Percentiles rank a stretch among this genome's conserved stretches.
These are phyloP conservation scores for Tretioscincus oriximinensis DNA, from an alignment of 2,113 vertebrate species.

Conservation along the genomic window DNA sequence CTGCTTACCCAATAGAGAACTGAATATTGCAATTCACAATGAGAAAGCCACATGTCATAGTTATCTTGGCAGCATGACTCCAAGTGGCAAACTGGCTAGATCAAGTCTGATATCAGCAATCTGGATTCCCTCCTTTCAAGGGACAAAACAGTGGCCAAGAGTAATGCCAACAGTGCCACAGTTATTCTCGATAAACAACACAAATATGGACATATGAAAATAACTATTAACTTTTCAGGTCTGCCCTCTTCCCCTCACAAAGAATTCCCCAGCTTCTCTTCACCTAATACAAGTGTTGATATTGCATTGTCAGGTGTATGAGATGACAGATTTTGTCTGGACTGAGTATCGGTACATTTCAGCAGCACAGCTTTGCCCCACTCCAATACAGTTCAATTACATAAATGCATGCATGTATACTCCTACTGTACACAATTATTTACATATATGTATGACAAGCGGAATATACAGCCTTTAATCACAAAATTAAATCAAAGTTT, in stretches of 20 bases:
- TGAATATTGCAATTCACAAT: neutral
- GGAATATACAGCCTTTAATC: neutral
- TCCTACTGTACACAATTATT: neutral
- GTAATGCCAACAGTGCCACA: neutral
- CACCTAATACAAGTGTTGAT: neutral
- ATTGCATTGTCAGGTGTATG: no score
- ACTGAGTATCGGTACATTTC: neutral
- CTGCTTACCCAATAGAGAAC: neutral
- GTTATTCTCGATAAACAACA: neutral
- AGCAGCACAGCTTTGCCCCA: neutral
- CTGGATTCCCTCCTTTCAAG: neutral
- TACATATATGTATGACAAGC: neutral
- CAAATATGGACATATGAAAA: neutral
- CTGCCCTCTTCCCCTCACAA: neutral
- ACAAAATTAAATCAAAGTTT: neutral
- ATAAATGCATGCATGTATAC: neutral
- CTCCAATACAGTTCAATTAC: neutral
- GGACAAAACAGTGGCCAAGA: neutral
- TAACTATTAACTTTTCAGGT: neutral
- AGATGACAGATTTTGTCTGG: neutral
- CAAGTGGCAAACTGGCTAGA: neutral
- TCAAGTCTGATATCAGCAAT: neutral
- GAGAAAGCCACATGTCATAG: neutral
- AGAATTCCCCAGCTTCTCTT: neutral
- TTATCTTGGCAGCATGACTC: neutral